These are phyloP conservation scores for Fregata magnificens DNA, from an alignment of 2,113 vertebrate species.

Conservation along the genomic window DNA sequence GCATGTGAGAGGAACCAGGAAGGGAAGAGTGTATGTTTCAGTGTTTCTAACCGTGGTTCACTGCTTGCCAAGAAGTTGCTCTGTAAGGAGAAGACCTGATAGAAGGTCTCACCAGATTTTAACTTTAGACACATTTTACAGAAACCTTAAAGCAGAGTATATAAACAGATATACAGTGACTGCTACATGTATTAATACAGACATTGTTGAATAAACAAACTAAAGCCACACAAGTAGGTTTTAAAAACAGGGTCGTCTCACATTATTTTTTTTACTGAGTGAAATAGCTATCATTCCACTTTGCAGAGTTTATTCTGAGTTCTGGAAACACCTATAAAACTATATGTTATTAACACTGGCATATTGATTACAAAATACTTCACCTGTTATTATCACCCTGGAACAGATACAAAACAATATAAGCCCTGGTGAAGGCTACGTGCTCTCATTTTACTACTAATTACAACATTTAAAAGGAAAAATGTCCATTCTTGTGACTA, in stretches of 20 bases:
- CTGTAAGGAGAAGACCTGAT: neutral
- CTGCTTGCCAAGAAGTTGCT: neutral
- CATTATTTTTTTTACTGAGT: neutral
- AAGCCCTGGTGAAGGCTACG: conserved; percentile 34
- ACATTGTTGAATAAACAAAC: neutral
- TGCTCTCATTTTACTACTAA: conserved; percentile 71
- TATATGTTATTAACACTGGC: conserved; percentile 64
- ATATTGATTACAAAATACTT: conserved; percentile 78
- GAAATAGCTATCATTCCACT: conserved; percentile 58
- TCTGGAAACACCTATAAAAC: conserved; percentile 68
- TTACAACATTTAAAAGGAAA: conserved; percentile 79
- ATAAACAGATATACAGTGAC: neutral
- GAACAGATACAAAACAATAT: conserved; percentile 60
- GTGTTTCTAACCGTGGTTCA: neutral
- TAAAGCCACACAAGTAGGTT: neutral
- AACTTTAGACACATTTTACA: neutral
- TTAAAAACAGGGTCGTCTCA: neutral
- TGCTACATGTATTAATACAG: neutral
- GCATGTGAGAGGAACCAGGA: neutral
- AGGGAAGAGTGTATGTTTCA: neutral
- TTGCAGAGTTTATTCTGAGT: conserved; percentile 68
- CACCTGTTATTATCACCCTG: conserved; percentile 71
- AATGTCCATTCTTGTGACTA: conserved; percentile 54
- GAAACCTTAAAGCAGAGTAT: neutral
- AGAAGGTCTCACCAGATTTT: neutral